Conservation (phyloP, 1,140 invertebrate species). For the Homalodisca vitripennis region DNA sequence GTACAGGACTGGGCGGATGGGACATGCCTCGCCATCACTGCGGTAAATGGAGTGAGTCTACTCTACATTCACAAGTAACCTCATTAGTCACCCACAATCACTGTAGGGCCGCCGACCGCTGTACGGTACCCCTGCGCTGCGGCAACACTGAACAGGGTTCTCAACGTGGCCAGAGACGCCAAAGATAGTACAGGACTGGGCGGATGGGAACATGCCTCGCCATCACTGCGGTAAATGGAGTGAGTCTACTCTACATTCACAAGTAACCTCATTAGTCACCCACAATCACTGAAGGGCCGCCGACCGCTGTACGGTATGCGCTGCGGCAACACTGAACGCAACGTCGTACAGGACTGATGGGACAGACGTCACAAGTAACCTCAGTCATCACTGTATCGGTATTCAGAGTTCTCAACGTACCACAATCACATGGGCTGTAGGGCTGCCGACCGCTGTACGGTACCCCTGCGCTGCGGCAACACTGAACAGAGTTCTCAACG, state of each 20-base stretch:
- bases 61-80: slow-evolving; percentile 8
- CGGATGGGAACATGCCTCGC: too few relatives aligned
- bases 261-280: slow-evolving; percentile 22
- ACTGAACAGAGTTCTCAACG: too few relatives aligned
- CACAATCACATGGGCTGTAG: slow-evolving; percentile 28
- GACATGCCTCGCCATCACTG: slow-evolving; percentile 3
- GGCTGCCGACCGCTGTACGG: too few relatives aligned
- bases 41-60: slow-evolving; percentile 15
- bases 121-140: too few relatives aligned
- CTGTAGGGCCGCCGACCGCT: slow-evolving; percentile 12
- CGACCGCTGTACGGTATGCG: too few relatives aligned
- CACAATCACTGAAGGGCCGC: slow-evolving; percentile 30
- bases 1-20: too few relatives aligned
- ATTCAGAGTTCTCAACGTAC: neutral
- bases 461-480: too few relatives aligned
- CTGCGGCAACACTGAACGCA: too few relatives aligned
- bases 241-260: slow-evolving; percentile 9
- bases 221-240: slow-evolving; percentile 17
- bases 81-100: slow-evolving; percentile 31
- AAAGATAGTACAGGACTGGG: neutral
- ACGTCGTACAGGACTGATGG: too few relatives aligned
- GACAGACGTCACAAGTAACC: neutral
- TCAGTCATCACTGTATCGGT: neutral
- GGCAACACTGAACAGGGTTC: too few relatives aligned
- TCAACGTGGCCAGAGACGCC: neutral